phyloP scores from a whole-genome alignment of 1,140 invertebrate genomes.

The Augochlora pura region DNA sequence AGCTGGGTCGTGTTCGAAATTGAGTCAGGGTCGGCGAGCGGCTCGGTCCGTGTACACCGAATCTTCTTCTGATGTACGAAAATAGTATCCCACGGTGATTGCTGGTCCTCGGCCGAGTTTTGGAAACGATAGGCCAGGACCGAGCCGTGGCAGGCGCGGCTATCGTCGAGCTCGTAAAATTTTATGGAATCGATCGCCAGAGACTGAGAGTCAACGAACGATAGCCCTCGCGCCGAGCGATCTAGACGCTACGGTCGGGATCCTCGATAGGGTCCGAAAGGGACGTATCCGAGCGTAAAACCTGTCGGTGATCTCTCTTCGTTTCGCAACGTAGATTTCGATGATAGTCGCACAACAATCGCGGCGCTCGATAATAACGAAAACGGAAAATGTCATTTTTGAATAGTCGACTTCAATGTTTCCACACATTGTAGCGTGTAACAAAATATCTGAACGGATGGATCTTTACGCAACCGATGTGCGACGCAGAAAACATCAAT shows the following conservation, averaged over 20 bases:
- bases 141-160: neutral
- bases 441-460: too few relatives aligned
- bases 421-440: too few relatives aligned
- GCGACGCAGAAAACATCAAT: too few relatives aligned
- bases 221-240: neutral
- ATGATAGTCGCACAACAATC: too few relatives aligned
- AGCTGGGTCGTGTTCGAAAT: conserved; percentile 67
- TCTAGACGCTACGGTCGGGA: neutral
- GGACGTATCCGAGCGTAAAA: too few relatives aligned
- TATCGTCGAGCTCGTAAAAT: neutral
- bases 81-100: conserved; percentile 56
- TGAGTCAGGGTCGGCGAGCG: conserved; percentile 70
- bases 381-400: too few relatives aligned
- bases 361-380: too few relatives aligned
- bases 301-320: too few relatives aligned
- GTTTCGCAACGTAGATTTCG: too few relatives aligned
- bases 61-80: conserved; percentile 58
- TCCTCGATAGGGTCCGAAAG: neutral
- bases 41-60: conserved; percentile 47
- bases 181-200: neutral
- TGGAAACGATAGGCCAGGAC: conserved; percentile 34
- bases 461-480: too few relatives aligned
- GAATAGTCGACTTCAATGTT: too few relatives aligned
- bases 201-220: neutral
- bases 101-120: conserved; percentile 55